A percentile compares a stretch with the other conserved stretches of the same genome.
These are phyloP conservation scores for Erythrocebus patas DNA, from an alignment of 2,113 vertebrate species.

Conservation along the genomic window DNA sequence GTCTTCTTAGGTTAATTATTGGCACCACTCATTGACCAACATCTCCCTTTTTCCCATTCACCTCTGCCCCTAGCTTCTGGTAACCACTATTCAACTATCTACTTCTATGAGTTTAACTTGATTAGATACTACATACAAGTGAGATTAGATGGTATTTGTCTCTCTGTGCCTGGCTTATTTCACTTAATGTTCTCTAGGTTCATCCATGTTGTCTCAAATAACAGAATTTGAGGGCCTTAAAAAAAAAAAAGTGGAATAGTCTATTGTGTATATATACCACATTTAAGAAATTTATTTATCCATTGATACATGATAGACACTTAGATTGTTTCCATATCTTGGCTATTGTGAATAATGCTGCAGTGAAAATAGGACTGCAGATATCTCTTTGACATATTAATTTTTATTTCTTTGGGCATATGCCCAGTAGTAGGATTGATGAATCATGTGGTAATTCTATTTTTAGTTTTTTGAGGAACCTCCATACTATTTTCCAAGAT, in stretches of 20 bases:
- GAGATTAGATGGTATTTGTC: not conserved
- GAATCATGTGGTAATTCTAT: not conserved
- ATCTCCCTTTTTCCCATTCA: not conserved
- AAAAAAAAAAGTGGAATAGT: not conserved
- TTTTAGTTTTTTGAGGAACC: not conserved
- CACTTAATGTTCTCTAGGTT: not conserved
- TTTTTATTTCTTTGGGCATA: not conserved
- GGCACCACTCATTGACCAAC: not conserved
- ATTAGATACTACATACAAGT: not conserved
- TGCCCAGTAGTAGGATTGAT: not conserved
- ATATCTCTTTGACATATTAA: not conserved
- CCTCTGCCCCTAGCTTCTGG: not conserved
- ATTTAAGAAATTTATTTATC: not conserved
- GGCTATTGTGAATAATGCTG: not conserved
- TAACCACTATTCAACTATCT: not conserved
- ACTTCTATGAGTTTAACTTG: not conserved
- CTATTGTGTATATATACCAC: not conserved
- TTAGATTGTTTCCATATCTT: not conserved
- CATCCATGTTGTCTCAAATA: not conserved
- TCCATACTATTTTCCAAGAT: not conserved
- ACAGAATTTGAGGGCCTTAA: not conserved
- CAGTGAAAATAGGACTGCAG: not conserved
- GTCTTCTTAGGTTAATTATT: not conserved
- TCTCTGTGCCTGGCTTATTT: not conserved
- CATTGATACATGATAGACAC: not conserved